Evolutionary conservation across 2,888 invertebrate species (phyloP).

Genomic region (Thymelicus lineola): DNA sequence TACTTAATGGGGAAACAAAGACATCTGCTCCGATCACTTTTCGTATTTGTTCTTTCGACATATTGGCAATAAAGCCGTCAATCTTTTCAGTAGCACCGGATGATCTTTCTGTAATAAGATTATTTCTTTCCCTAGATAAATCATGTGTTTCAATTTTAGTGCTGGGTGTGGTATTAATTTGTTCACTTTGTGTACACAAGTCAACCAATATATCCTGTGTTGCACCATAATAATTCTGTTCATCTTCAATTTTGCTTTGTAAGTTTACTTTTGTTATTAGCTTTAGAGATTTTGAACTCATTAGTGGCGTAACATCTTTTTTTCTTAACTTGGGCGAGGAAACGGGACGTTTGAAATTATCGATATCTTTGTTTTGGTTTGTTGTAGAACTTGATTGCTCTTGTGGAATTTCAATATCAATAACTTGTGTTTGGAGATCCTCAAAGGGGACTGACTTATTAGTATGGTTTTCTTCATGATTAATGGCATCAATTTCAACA

Average conservation of each 20-base stretch:
- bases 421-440: conserved; percentile 61
- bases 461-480: conserved; percentile 27
- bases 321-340: conserved; percentile 60
- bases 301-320: conserved; percentile 52
- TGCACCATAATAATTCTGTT: conserved; percentile 64
- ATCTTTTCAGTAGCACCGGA: conserved; percentile 49
- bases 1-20: conserved; percentile 45
- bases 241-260: conserved; percentile 37
- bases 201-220: conserved; percentile 74
- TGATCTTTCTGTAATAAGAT: conserved; percentile 35
- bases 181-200: conserved; percentile 60
- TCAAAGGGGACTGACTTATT: conserved; percentile 45
- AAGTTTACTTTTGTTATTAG: background rate
- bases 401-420: conserved; percentile 40
- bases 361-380: conserved; percentile 16
- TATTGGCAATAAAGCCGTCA: conserved; percentile 49
- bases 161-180: conserved; percentile 20
- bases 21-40: conserved; percentile 53
- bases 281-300: conserved; percentile 37
- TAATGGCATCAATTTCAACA: background rate
- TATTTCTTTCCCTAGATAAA: background rate
- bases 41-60: conserved; percentile 53
- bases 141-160: background rate
- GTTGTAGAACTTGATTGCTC: background rate
- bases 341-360: conserved; percentile 69